Base-by-base conservation (phyloP, 1,140 invertebrate genomes). In the Elysia chlorotica region DNA sequence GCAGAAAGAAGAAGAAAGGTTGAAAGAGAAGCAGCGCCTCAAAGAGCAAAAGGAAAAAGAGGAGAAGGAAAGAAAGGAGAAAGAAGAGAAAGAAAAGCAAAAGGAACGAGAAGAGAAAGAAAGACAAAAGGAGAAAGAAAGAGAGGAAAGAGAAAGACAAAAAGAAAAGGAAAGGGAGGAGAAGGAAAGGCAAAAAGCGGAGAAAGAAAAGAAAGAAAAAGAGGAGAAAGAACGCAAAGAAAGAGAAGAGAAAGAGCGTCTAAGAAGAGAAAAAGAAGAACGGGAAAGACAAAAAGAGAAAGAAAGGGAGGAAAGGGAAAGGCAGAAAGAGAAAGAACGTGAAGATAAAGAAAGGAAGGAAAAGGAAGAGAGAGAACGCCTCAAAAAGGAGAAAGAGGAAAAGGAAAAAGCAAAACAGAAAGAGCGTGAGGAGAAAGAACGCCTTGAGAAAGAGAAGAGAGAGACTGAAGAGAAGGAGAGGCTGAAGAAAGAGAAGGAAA, bases 331-430 rank as follows among this genome's bases (percentile, higher is more conserved):
- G 38, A 79, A 77, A 74, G 71, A 79, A 74, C 74, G 74, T 71
- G 69, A 79, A 65, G 65, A 67, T 3, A 62, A 35, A 53, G 57
- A 63, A 36, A 68, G 73, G 70, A 72, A 65, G 66, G 73, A 77
- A 74, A 78, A 73, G 41, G 62, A 66, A 68, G 59, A 74, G 74
- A 81, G 80, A 69, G 84, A 80, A 78, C 86, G 88, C 83, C 86
- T 88, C n/a, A 69, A 74, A 19, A 31, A 54, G 17, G 54, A 63
- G 77, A 87, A 89, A 77, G 73, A 76, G 91, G 91, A 78, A 91
- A 91, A 57, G 92, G 75, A 79, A 69, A 54, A 78, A 38, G 68
- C 79, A 66, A 75, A 76, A 57, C 74, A 76, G 48, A 73, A 78
- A 30, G 71, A 71, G 30, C 70, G 68, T 65, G 61, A 73, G 31